Evolutionary conservation across 2,797 vertebrate genomes (phyloP).

Genomic region (Rhynchotus rufescens): DNA sequence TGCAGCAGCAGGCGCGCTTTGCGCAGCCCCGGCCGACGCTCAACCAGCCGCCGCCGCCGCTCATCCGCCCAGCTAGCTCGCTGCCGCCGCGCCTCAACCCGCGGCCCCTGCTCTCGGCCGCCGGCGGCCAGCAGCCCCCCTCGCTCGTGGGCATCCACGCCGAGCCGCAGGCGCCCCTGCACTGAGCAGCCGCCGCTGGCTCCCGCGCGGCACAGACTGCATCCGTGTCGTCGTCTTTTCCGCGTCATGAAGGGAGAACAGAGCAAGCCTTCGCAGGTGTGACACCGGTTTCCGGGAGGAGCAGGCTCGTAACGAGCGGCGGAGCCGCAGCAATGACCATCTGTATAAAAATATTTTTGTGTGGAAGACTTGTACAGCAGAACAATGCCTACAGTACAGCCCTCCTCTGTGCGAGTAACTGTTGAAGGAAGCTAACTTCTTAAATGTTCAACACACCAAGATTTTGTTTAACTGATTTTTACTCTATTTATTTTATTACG

Average conservation of each 20-base stretch:
- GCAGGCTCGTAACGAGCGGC: slow-evolving; percentile 30
- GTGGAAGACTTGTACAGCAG: slow-evolving; percentile 64
- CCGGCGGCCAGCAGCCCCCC: slow-evolving; percentile 83
- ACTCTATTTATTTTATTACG: slow-evolving; percentile 82
- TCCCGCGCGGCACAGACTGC: slow-evolving; percentile 29
- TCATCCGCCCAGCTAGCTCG: slow-evolving; percentile 93
- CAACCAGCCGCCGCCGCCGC: slow-evolving; percentile 92
- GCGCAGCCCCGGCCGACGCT: slow-evolving; percentile 91
- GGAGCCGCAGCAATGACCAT: slow-evolving; percentile 16
- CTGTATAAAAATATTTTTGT: slow-evolving; percentile 69
- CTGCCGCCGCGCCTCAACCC: slow-evolving; percentile 95
- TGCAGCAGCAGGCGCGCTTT: slow-evolving; percentile 95
- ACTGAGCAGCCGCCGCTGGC: slow-evolving; percentile 79
- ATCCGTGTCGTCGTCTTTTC: slow-evolving; percentile 18
- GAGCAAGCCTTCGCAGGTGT: slow-evolving; percentile 58
- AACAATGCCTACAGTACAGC: slow-evolving; percentile 65
- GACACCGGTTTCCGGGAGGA: slow-evolving; percentile 58
- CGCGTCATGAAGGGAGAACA: slow-evolving; percentile 47
- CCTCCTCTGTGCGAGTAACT: slow-evolving; percentile 62
- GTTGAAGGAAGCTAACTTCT: slow-evolving; percentile 69
- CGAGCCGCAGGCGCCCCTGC: slow-evolving; percentile 89
- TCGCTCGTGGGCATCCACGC: slow-evolving; percentile 88
- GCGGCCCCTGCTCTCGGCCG: slow-evolving; percentile 82
- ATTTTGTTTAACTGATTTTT: slow-evolving; percentile 78
- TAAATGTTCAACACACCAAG: slow-evolving; percentile 74